Conservation (phyloP, 23 tunicate genomes). For the Styela clava region DNA sequence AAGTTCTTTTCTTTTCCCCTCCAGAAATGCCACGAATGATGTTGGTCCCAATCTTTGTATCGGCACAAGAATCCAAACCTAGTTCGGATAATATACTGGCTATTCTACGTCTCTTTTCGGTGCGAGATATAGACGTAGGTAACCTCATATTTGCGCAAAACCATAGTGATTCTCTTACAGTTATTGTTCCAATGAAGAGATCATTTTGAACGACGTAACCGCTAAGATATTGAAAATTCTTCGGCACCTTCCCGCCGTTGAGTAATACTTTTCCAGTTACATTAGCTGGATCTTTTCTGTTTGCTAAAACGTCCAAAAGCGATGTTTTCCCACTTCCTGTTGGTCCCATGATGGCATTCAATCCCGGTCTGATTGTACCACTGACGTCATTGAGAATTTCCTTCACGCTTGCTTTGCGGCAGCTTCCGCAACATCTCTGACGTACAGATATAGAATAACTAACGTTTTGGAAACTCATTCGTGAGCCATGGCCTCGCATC, state of each 20-base stretch:
- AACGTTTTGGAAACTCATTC: constrained; percentile 15
- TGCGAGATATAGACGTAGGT: constrained; percentile 44
- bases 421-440: constrained; percentile 7
- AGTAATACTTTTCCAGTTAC: constrained; percentile 60
- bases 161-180: constrained; percentile 89
- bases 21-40: constrained; percentile 93
- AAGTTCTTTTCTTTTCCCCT: constrained; percentile 91
- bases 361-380: constrained; percentile 35
- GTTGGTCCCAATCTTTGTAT: constrained; percentile 83
- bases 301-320: constrained; percentile 84
- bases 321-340: constrained; percentile 92
- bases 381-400: constrained; percentile 20
- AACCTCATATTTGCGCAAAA: constrained; percentile 80
- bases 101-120: constrained; percentile 41
- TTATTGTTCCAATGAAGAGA: constrained; percentile 61
- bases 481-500: constrained; percentile 1
- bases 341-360: constrained; percentile 82
- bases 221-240: constrained; percentile 76
- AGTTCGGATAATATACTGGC: constrained; percentile 61
- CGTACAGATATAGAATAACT: constrained; percentile 1
- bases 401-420: background rate
- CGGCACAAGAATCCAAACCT: constrained; percentile 74
- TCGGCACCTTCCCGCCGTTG: constrained; percentile 58
- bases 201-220: constrained; percentile 92
- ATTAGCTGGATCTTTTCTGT: constrained; percentile 80